Evolutionary conservation across 2,797 vertebrate genomes (phyloP).

Genomic region (Petrocephalus sullivani): DNA sequence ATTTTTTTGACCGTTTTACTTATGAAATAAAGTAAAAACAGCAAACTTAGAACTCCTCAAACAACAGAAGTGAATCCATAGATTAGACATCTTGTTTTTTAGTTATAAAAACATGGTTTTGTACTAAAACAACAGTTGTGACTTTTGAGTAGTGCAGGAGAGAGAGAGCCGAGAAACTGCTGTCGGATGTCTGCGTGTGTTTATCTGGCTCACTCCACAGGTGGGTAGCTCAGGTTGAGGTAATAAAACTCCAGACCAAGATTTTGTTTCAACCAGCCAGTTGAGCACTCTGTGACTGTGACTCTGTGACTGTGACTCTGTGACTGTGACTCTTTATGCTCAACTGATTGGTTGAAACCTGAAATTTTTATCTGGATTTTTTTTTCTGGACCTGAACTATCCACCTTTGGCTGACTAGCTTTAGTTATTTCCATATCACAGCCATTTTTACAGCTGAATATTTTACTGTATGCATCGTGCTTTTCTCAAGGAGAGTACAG

Average conservation of each 20-base stretch:
- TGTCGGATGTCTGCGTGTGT: neutral
- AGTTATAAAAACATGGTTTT: neutral
- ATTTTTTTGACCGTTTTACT: neutral
- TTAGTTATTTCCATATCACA: neutral
- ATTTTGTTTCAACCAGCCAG: too few relatives aligned
- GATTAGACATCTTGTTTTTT: neutral
- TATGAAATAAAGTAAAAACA: neutral
- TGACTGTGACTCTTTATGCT: too few relatives aligned
- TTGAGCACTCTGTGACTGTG: too few relatives aligned
- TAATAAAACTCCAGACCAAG: too few relatives aligned
- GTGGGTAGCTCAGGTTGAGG: too few relatives aligned
- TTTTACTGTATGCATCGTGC: too few relatives aligned
- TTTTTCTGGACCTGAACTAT: too few relatives aligned
- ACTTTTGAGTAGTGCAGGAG: neutral
- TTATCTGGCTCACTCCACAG: neutral
- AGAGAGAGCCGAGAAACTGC: neutral
- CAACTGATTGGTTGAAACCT: too few relatives aligned
- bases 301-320: too few relatives aligned
- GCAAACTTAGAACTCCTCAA: neutral
- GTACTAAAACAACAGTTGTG: neutral
- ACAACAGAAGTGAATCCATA: neutral
- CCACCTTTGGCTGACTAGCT: neutral
- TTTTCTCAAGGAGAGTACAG: too few relatives aligned
- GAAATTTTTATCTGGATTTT: too few relatives aligned
- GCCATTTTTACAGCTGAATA: neutral